Conservation (phyloP, 2,888 invertebrate genomes). For the Dicyrtoma fusca region DNA sequence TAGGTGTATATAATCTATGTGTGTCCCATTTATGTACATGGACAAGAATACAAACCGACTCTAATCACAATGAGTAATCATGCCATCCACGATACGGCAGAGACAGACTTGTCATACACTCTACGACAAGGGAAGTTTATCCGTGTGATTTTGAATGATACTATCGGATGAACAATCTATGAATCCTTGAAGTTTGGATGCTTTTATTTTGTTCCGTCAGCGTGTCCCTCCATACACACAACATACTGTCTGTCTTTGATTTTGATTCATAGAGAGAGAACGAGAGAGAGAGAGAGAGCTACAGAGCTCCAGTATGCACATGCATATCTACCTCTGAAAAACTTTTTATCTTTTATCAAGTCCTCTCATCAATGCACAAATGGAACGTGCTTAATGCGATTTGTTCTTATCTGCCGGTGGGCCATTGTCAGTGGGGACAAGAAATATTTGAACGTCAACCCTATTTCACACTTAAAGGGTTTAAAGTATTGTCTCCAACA, state of each 20-base stretch:
- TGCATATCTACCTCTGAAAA: neutral
- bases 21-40: no score
- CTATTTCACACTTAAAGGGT: conserved; percentile 45
- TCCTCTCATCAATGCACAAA: conserved; percentile 40
- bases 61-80: no score
- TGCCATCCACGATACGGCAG: neutral
- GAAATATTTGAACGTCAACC: conserved; percentile 29
- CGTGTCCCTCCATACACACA: neutral
- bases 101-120: neutral
- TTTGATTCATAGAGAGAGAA: neutral
- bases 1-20: no score
- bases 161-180: conserved; percentile 9
- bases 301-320: no score
- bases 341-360: conserved; percentile 31
- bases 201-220: neutral
- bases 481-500: conserved; percentile 28
- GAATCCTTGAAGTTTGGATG: conserved; percentile 11
- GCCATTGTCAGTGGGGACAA: conserved; percentile 22
- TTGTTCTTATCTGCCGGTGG: conserved; percentile 40
- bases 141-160: conserved; percentile 28
- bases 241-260: no score
- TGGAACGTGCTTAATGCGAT: conserved; percentile 47
- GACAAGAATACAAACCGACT: no score
- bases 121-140: conserved; percentile 5
- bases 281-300: no score